Evolutionary conservation across 2,888 invertebrate species (phyloP).

Genomic region (Ommatoiulus sabulosus): DNA sequence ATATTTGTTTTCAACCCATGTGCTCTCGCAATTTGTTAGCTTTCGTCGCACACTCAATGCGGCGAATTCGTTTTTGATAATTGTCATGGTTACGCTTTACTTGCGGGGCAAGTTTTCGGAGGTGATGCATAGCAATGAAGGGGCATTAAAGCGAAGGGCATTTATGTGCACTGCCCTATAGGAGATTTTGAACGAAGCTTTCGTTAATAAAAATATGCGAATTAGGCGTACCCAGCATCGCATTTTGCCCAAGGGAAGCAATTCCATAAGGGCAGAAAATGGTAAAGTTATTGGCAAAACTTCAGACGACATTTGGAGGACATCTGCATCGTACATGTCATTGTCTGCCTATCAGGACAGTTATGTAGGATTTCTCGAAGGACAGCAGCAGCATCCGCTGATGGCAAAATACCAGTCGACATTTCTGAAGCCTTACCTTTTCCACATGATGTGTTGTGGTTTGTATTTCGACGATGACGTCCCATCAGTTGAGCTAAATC

Average conservation of each 20-base stretch:
- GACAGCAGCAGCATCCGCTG: background rate
- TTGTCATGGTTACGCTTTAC: background rate
- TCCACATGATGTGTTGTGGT: background rate
- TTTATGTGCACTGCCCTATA: background rate
- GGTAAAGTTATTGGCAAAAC: background rate
- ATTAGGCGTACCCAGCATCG: background rate
- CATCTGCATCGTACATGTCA: background rate
- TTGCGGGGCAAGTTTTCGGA: background rate
- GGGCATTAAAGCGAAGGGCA: background rate
- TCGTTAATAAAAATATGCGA: background rate
- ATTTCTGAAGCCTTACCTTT: conserved; percentile 21
- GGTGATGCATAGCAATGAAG: background rate
- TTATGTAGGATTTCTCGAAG: background rate
- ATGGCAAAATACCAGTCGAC: background rate
- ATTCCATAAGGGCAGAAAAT: background rate
- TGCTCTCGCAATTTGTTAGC: background rate
- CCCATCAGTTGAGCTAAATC: background rate
- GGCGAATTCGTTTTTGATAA: background rate
- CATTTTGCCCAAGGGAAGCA: background rate
- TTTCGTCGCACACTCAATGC: background rate
- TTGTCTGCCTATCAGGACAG: background rate
- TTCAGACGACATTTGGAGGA: background rate
- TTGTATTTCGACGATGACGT: background rate
- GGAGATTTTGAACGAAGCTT: background rate
- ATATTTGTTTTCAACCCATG: background rate